Conservation (phyloP, 2,797 vertebrate genomes). For the Aphelocoma californica region DNA sequence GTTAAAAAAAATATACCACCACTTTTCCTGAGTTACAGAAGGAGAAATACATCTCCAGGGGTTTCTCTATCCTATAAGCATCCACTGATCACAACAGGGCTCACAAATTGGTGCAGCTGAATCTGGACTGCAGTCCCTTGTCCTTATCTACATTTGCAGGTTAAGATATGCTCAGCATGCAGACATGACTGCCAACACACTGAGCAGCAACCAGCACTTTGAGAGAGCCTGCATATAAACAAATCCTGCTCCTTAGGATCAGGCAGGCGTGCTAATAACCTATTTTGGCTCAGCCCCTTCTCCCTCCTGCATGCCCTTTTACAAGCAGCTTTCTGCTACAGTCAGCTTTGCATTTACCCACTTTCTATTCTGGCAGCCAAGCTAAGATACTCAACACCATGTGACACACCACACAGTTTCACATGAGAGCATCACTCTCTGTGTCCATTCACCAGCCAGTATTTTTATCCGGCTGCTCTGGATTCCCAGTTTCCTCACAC, state of each 20-base stretch:
- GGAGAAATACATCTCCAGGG: not conserved
- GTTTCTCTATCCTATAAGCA: not conserved
- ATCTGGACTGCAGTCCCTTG: not conserved
- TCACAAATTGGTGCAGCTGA: not conserved
- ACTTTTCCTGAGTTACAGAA: not conserved
- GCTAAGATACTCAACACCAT: conserved; percentile 7
- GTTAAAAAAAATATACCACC: not conserved
- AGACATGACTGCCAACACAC: not conserved
- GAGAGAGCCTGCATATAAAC: not conserved
- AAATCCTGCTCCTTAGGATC: not conserved
- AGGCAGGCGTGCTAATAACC: not conserved
- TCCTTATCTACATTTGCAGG: not conserved
- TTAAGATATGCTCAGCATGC: not conserved
- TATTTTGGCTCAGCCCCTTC: not conserved
- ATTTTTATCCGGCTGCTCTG: conserved; percentile 46
- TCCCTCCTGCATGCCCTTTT: not conserved
- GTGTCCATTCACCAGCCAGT: conserved; percentile 10
- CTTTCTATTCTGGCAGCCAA: conserved; percentile 32
- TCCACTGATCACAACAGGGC: not conserved
- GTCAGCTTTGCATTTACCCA: not conserved
- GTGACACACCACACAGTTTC: conserved; percentile 1
- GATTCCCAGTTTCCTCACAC: conserved; percentile 13
- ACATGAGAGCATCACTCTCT: conserved; percentile 1
- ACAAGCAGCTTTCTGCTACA: not conserved
- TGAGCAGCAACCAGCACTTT: not conserved